phyloP scores from a whole-genome alignment of 1,140 invertebrate species.

The Heliothis subflexa region DNA sequence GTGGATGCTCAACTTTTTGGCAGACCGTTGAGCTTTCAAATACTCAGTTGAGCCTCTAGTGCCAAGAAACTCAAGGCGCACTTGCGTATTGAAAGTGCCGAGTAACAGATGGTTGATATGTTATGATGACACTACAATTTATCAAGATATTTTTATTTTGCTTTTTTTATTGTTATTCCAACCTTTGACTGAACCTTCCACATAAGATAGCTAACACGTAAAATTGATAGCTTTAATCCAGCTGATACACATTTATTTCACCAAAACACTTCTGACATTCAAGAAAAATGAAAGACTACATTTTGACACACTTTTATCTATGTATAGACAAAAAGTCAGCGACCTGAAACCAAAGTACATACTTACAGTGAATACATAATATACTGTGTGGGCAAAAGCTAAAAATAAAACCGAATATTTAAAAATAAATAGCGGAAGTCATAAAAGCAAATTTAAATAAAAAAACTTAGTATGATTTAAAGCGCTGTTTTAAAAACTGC shows the following conservation, averaged over 20 bases:
- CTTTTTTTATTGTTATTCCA: background rate
- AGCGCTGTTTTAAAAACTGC: constrained; percentile 5
- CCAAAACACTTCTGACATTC: no score
- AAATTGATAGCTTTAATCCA: background rate
- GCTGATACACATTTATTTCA: no score
- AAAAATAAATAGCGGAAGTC: constrained; percentile 24
- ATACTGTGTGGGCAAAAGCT: background rate
- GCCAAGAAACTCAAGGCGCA: no score
- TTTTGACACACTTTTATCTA: no score
- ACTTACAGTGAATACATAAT: background rate
- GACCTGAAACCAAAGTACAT: constrained; percentile 8
- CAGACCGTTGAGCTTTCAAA: no score
- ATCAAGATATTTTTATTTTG: background rate
- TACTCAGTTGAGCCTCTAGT: no score
- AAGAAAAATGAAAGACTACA: no score
- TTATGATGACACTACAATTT: no score
- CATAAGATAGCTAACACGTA: background rate
- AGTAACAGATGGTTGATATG: no score
- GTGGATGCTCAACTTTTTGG: no score
- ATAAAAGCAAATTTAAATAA: constrained; percentile 35
- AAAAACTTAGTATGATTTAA: constrained; percentile 24
- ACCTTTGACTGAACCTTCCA: background rate
- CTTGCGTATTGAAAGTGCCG: no score
- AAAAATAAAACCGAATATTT: constrained; percentile 3
- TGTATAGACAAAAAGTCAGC: background rate